Percentiles rank a stretch among this genome's conserved stretches.
Conservation (phyloP, 2,888 invertebrate species). For the Protonemura montana region DNA sequence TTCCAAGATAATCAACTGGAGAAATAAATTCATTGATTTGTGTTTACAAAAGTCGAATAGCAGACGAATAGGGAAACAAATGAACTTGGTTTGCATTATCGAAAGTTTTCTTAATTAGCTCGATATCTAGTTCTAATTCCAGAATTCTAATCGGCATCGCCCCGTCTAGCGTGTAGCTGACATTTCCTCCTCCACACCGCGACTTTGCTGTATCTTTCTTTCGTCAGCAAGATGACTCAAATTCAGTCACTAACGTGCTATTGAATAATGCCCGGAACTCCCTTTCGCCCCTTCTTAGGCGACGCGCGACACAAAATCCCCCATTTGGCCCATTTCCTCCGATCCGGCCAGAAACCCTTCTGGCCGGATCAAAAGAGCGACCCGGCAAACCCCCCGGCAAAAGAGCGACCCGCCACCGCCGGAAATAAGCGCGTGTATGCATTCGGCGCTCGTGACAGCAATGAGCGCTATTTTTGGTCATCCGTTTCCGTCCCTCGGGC, state of each 20-base stretch:
- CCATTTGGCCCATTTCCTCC: slow-evolving; percentile 31
- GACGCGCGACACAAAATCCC: not conserved
- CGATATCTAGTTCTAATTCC: not conserved
- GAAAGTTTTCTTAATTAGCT: not conserved
- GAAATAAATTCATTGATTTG: too few relatives aligned
- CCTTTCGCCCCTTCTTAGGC: not conserved
- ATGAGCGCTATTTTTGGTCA: slow-evolving; percentile 41
- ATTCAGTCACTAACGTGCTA: not conserved
- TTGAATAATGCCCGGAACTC: slow-evolving; percentile 16
- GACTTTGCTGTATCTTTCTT: not conserved
- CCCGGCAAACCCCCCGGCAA: not conserved
- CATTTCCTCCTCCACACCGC: not conserved
- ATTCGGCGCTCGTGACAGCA: slow-evolving; percentile 17
- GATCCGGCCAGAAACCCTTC: not conserved
- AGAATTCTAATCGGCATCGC: not conserved
- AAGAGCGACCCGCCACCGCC: not conserved
- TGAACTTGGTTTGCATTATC: not conserved
- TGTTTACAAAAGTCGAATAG: not conserved
- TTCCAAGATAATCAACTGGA: not conserved
- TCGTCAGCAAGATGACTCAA: not conserved
- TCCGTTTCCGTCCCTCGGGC: slow-evolving; percentile 39
- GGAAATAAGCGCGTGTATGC: slow-evolving; percentile 18
- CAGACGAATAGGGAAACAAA: not conserved
- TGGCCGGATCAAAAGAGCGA: not conserved
- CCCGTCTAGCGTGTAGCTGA: not conserved